Percentiles rank a stretch among this genome's conserved stretches.
Evolutionary conservation across 1,140 invertebrate species (phyloP).

Genomic region (Catajapyx aquilonaris): DNA sequence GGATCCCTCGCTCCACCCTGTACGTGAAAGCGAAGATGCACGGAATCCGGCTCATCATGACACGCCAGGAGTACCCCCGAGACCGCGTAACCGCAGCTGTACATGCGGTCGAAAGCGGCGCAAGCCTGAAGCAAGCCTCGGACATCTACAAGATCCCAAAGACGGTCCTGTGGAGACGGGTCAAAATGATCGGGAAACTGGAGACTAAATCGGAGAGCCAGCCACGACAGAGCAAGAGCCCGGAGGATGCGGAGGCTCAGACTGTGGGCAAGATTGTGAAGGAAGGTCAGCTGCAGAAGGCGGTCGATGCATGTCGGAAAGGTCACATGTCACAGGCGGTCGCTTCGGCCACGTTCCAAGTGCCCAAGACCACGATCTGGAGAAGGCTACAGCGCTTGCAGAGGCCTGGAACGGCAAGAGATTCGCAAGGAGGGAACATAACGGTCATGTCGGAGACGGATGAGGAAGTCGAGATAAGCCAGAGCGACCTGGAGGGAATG

Average conservation of each 20-base stretch:
- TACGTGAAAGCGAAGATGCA: slow-evolving; percentile 24
- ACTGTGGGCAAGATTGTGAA: too few species aligned
- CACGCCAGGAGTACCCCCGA: slow-evolving; percentile 22
- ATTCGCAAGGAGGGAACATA: too few species aligned
- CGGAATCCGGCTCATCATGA: slow-evolving; percentile 20
- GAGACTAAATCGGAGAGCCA: slow-evolving; percentile 20
- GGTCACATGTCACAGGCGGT: slow-evolving; percentile 34
- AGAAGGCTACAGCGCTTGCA: too few species aligned
- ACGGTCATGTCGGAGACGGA: too few species aligned
- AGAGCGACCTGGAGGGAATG: too few species aligned
- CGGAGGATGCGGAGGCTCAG: too few species aligned
- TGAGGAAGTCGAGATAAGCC: too few species aligned
- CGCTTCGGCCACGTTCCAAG: slow-evolving; percentile 28
- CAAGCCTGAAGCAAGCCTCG: slow-evolving; percentile 24
- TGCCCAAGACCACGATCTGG: too few species aligned
- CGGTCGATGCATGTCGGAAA: slow-evolving; percentile 28
- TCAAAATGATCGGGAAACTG: slow-evolving; percentile 24
- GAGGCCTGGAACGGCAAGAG: too few species aligned
- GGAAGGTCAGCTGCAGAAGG: slow-evolving; percentile 28
- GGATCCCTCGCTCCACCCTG: slow-evolving; percentile 25
- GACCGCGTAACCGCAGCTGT: slow-evolving; percentile 25
- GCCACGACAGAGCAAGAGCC: too few species aligned
- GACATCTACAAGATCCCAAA: slow-evolving; percentile 32
- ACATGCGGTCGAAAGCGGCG: slow-evolving; percentile 23
- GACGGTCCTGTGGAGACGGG: slow-evolving; percentile 34